These are phyloP conservation scores for Meloidogyne chitwoodi DNA, from an alignment of 1,140 invertebrate species.

Conservation along the genomic window DNA sequence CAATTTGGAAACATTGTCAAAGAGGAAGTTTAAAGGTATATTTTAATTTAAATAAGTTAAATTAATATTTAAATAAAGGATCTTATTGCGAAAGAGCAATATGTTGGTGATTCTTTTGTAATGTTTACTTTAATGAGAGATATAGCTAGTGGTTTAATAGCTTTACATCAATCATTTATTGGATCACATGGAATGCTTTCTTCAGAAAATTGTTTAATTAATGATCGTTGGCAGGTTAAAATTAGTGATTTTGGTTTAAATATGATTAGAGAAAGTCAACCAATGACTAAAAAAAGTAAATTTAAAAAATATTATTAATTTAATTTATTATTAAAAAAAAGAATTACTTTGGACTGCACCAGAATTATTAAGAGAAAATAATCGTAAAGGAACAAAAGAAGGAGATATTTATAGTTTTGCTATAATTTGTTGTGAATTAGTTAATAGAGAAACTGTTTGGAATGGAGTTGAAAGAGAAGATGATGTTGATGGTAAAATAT, in stretches of 20 bases:
- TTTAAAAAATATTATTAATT: conserved; percentile 3
- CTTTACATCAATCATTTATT: conserved; percentile 43
- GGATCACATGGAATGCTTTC: conserved; percentile 39
- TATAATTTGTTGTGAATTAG: conserved; percentile 53
- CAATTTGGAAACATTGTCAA: conserved; percentile 75
- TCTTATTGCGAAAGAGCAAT: conserved; percentile 82
- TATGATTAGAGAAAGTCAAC: conserved; percentile 29
- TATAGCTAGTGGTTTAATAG: conserved; percentile 68
- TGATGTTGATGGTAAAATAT: conserved; percentile 40
- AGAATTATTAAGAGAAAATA: conserved; percentile 73
- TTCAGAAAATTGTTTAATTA: conserved; percentile 46
- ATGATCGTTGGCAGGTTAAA: conserved; percentile 53
- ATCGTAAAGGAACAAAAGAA: conserved; percentile 39
- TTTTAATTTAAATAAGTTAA: too few species aligned
- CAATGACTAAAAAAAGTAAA: conserved; percentile 24
- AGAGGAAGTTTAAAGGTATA: conserved; percentile 77
- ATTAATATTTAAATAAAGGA: too few species aligned
- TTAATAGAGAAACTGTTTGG: conserved; percentile 65
- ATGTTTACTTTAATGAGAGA: conserved; percentile 83
- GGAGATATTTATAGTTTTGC: conserved; percentile 57
- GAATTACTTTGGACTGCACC: conserved; percentile 85
- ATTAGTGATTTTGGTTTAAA: conserved; percentile 40
- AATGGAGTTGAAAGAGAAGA: conserved; percentile 36
- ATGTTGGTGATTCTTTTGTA: conserved; percentile 90
- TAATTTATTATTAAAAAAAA: conserved; percentile 53